Evolutionary conservation across 2,888 invertebrate species (phyloP).

Genomic region (Harpalus rubripes): DNA sequence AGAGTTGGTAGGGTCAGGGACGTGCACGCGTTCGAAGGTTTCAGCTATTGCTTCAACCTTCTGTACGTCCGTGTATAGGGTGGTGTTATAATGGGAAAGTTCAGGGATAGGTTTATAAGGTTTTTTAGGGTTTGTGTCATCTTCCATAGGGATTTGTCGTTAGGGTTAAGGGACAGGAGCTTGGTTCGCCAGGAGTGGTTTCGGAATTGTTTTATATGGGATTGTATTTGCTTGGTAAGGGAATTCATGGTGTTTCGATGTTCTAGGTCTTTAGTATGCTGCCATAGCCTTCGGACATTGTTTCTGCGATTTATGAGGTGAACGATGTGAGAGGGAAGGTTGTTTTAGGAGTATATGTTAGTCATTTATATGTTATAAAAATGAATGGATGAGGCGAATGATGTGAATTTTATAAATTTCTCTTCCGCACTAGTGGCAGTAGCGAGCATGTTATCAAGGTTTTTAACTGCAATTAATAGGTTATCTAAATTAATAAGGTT

Average conservation of each 20-base stretch:
- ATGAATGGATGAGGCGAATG: background rate
- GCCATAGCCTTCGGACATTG: constrained; percentile 3
- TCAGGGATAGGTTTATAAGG: constrained; percentile 5
- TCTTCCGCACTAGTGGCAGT: background rate
- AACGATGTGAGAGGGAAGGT: background rate
- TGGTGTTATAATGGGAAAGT: constrained; percentile 14
- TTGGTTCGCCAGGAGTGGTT: too few relatives aligned
- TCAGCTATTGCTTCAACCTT: constrained; percentile 30
- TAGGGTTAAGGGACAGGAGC: too few relatives aligned
- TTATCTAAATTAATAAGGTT: background rate
- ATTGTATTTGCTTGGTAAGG: background rate
- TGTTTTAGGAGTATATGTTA: background rate
- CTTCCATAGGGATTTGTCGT: too few relatives aligned
- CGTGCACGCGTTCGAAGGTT: constrained; percentile 8
- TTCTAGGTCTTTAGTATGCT: background rate
- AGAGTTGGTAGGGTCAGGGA: constrained; percentile 22
- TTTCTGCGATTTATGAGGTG: constrained; percentile 40
- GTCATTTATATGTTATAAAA: too few relatives aligned
- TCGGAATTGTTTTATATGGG: constrained; percentile 27
- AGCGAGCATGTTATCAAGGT: background rate
- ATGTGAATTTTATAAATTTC: background rate
- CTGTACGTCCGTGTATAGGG: background rate
- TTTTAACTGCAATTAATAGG: background rate
- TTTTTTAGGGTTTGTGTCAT: too few relatives aligned
- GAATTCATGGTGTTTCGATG: background rate